Evolutionary conservation across 2,888 invertebrate species (phyloP).

Genomic region (Andrena camellia): DNA sequence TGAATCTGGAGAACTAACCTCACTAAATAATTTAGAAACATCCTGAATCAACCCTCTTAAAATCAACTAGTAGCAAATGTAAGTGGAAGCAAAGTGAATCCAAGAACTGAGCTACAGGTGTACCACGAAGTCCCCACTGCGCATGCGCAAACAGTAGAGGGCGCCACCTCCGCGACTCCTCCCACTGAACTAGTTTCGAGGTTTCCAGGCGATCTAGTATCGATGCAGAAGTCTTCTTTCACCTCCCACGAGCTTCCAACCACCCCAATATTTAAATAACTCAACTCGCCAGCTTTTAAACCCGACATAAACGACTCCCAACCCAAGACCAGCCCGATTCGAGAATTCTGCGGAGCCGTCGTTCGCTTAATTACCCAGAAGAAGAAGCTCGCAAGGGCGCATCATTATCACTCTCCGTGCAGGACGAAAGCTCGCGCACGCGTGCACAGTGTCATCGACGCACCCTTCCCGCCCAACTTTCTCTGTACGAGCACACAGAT

Average conservation of each 20-base stretch:
- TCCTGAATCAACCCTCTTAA: too few relatives aligned
- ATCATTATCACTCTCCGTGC: constrained; percentile 5
- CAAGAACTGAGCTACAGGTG: too few relatives aligned
- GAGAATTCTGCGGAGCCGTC: neutral
- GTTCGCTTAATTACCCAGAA: neutral
- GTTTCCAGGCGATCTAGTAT: neutral
- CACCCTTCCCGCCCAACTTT: neutral
- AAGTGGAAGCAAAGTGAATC: too few relatives aligned
- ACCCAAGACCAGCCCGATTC: neutral
- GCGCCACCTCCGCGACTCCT: too few relatives aligned
- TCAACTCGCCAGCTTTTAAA: neutral
- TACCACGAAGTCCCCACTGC: too few relatives aligned
- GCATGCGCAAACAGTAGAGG: too few relatives aligned
- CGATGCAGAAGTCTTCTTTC: neutral
- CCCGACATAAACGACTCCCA: neutral
- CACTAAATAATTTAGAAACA: too few relatives aligned
- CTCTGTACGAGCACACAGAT: constrained; percentile 45
- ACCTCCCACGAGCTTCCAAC: neutral
- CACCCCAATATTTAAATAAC: too few relatives aligned
- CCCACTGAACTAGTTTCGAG: too few relatives aligned
- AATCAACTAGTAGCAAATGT: too few relatives aligned
- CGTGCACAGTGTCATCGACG: constrained; percentile 34
- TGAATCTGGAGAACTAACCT: too few relatives aligned
- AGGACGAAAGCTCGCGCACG: constrained; percentile 20
- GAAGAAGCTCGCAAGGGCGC: neutral